These are phyloP conservation scores for Lophius piscatorius DNA, from an alignment of 2,113 vertebrate species.

Conservation along the genomic window DNA sequence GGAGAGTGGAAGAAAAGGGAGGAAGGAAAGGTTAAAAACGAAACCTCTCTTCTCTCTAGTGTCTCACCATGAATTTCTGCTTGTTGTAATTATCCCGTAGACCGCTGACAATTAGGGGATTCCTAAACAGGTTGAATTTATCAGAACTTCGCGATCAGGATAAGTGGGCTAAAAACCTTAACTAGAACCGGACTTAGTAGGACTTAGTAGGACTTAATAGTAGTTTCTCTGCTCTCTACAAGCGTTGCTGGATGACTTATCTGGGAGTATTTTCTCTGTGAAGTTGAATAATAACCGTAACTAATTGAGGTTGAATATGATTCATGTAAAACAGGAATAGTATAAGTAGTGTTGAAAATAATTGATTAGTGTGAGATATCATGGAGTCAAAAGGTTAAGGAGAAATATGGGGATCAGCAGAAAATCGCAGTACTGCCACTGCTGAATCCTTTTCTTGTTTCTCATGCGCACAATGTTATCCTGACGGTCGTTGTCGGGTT, in stretches of 20 bases:
- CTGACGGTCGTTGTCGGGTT: background rate
- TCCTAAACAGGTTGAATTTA: conserved; percentile 25
- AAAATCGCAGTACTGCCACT: background rate
- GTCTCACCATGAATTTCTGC: conserved; percentile 49
- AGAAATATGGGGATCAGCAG: too few relatives aligned
- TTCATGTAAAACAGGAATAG: too few relatives aligned
- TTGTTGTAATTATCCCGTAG: conserved; percentile 48
- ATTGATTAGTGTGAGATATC: conserved; percentile 32
- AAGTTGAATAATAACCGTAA: too few relatives aligned
- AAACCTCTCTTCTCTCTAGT: conserved; percentile 29
- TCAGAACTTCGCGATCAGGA: conserved; percentile 40
- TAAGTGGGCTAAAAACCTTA: conserved; percentile 10
- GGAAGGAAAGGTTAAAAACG: conserved; percentile 34
- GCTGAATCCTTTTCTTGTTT: conserved; percentile 2
- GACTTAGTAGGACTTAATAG: background rate
- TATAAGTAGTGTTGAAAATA: too few relatives aligned
- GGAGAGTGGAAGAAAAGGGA: conserved; percentile 61
- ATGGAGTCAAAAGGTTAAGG: conserved; percentile 9
- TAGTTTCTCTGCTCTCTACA: conserved; percentile 1
- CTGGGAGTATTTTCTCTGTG: background rate
- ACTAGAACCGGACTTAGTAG: conserved; percentile 15
- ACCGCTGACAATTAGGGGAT: conserved; percentile 42
- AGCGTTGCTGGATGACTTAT: background rate
- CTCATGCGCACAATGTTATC: conserved; percentile 1
- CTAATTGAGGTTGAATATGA: too few relatives aligned